A percentile compares a stretch with the other conserved stretches of the same genome.
Evolutionary conservation across 2,888 invertebrate species (phyloP).

Genomic region (Hemithea aestivaria): DNA sequence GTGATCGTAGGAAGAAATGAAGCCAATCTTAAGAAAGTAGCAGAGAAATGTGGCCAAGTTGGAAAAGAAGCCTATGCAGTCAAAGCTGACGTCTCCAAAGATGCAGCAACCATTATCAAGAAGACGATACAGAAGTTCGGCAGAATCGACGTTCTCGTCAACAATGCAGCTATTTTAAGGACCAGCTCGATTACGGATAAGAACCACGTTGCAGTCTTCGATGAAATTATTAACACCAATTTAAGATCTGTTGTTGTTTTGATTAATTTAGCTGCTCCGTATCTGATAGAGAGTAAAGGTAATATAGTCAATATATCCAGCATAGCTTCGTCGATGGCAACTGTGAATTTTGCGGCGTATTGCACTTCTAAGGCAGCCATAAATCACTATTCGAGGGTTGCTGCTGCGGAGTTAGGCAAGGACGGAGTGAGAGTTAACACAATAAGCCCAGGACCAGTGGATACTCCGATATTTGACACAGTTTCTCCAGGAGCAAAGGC

Average conservation of each 20-base stretch:
- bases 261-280: slow-evolving; percentile 35
- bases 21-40: slow-evolving; percentile 31
- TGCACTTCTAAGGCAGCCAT: slow-evolving; percentile 38
- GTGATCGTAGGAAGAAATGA: slow-evolving; percentile 39
- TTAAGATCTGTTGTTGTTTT: slow-evolving; percentile 35
- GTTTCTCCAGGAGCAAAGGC: slow-evolving; percentile 5
- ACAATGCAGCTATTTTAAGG: slow-evolving; percentile 39
- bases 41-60: slow-evolving; percentile 24
- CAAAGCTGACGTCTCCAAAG: slow-evolving; percentile 38
- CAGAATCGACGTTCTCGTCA: slow-evolving; percentile 41
- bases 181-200: slow-evolving; percentile 22
- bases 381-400: slow-evolving; percentile 34
- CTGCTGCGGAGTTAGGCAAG: slow-evolving; percentile 82
- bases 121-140: slow-evolving; percentile 36
- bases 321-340: slow-evolving; percentile 9
- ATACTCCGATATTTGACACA: slow-evolving; percentile 68
- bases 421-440: slow-evolving; percentile 84
- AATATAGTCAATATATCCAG: slow-evolving; percentile 47
- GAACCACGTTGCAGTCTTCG: slow-evolving; percentile 30
- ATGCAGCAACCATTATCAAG: slow-evolving; percentile 30
- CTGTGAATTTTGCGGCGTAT: slow-evolving; percentile 44
- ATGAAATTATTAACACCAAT: slow-evolving; percentile 40
- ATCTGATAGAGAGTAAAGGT: slow-evolving; percentile 40
- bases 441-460: slow-evolving; percentile 39
- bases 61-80: slow-evolving; percentile 31